These are phyloP conservation scores for Campopleginae sp. DNA, from an alignment of 2,888 invertebrate species.

Conservation along the genomic window DNA sequence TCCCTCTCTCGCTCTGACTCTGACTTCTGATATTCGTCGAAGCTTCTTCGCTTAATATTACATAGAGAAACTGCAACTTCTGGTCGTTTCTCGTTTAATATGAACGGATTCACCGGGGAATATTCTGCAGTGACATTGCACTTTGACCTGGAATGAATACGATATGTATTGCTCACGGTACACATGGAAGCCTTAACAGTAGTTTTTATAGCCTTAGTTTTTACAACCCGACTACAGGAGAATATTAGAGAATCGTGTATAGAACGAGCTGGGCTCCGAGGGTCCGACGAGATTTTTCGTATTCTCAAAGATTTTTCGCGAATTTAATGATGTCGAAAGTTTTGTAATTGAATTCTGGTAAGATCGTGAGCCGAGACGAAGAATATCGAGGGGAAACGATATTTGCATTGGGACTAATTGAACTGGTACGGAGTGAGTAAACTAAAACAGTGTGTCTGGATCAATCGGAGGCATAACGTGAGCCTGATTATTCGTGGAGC, in stretches of 20 bases:
- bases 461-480: not conserved
- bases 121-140: constrained; percentile 46
- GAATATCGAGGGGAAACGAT: not conserved
- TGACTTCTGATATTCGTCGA: constrained; percentile 12
- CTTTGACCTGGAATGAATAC: constrained; percentile 51
- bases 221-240: not conserved
- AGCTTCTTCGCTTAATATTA: constrained; percentile 60
- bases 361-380: not conserved
- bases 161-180: constrained; percentile 5
- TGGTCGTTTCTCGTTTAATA: constrained; percentile 57
- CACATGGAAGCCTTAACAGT: not conserved
- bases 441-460: not conserved
- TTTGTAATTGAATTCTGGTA: not conserved
- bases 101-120: constrained; percentile 51
- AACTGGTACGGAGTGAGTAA: not conserved
- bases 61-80: constrained; percentile 58
- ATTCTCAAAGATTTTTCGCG: not conserved
- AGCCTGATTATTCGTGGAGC: not conserved
- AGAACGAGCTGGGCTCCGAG: not conserved
- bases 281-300: not conserved
- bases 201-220: not conserved
- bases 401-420: not conserved
- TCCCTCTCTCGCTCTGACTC: not conserved
- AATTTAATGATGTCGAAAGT: not conserved
- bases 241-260: constrained; percentile 47